Conservation (phyloP, 2,113 vertebrate species). For the Saguinus midas region DNA sequence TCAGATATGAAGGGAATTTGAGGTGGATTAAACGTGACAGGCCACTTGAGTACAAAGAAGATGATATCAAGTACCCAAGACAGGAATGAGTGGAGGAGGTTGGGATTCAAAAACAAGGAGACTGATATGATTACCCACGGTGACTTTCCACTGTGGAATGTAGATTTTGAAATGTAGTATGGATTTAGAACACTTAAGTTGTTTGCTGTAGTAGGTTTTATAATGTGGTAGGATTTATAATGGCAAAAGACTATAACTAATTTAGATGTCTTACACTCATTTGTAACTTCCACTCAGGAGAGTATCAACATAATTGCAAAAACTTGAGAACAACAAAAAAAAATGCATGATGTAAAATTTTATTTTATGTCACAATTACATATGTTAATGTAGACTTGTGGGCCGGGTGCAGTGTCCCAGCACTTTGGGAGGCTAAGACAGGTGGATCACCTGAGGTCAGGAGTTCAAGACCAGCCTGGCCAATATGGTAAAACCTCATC, state of each 20-base stretch:
- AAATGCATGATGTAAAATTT: neutral
- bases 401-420: no score
- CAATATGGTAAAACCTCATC: neutral
- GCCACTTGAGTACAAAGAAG: neutral
- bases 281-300: neutral
- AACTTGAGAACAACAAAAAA: neutral
- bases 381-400: neutral
- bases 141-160: neutral
- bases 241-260: neutral
- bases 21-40: neutral
- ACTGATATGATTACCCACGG: neutral
- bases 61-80: neutral
- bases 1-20: neutral
- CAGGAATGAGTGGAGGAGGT: neutral
- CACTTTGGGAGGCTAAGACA: neutral
- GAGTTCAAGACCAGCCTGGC: neutral
- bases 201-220: neutral
- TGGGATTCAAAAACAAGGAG: neutral
- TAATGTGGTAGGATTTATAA: neutral
- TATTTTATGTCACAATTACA: neutral
- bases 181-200: neutral
- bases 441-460: neutral
- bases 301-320: constrained; percentile 15
- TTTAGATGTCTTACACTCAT: neutral
- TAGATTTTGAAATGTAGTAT: neutral